phyloP scores from a whole-genome alignment of 2,888 invertebrate species.

The Baronia brevicornis region DNA sequence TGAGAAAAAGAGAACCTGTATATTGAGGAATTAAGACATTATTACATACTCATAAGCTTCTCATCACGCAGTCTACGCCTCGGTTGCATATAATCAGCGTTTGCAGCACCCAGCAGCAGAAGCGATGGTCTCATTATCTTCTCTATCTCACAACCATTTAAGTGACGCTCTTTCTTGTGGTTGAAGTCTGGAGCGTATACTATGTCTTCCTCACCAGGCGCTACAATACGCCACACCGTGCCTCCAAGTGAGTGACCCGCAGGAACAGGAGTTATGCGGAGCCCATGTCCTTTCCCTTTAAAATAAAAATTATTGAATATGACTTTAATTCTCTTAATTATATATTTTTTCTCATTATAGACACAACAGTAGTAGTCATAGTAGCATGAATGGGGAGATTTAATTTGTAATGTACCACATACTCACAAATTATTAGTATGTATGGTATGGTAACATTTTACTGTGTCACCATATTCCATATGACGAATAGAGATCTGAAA shows the following conservation, averaged over 20 bases:
- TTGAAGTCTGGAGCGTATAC: slow-evolving; percentile 99
- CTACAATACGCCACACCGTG: slow-evolving; percentile 98
- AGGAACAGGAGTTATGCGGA: slow-evolving; percentile 95
- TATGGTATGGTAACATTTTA: no score
- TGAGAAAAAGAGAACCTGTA: no score
- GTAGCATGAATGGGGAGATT: no score
- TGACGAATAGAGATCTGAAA: no score
- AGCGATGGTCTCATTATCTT: slow-evolving; percentile 93
- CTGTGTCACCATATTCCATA: no score
- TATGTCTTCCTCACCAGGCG: slow-evolving; percentile 98
- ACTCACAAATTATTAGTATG: no score
- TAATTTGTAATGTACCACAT: no score
- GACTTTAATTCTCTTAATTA: neutral
- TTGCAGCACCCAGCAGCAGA: slow-evolving; percentile 95
- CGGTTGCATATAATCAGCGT: slow-evolving; percentile 95
- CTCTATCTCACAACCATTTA: slow-evolving; percentile 96
- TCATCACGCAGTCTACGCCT: slow-evolving; percentile 94
- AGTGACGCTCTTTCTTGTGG: slow-evolving; percentile 98
- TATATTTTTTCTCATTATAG: neutral
- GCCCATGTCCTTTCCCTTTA: slow-evolving; percentile 93
- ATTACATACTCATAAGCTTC: slow-evolving; percentile 90
- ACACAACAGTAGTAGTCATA: slow-evolving; percentile 1
- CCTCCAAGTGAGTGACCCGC: slow-evolving; percentile 99
- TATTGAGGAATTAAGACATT: slow-evolving; percentile 3
- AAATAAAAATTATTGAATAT: slow-evolving; percentile 10